phyloP scores from a whole-genome alignment of 2,797 vertebrate genomes.

The Anguilla anguilla region DNA sequence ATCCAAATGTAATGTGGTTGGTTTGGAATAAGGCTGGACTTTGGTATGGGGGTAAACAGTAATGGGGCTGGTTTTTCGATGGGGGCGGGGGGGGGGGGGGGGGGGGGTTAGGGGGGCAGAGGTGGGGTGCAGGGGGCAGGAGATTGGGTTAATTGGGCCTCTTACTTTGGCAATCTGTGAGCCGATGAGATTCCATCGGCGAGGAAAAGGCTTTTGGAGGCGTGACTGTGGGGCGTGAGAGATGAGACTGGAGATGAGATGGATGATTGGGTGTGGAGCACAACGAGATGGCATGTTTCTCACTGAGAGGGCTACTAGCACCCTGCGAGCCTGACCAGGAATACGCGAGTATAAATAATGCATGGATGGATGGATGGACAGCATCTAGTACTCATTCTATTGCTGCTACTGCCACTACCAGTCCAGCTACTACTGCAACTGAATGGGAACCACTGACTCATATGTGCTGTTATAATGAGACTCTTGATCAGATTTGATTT shows the following conservation, averaged over 20 bases:
- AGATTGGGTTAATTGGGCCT: slow-evolving; percentile 36
- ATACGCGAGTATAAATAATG: not conserved
- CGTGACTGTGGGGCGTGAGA: slow-evolving; percentile 67
- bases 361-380: too few species aligned
- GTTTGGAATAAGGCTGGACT: too few species aligned
- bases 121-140: too few species aligned
- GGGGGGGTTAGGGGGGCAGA: too few species aligned
- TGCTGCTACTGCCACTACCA: too few species aligned
- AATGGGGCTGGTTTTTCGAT: too few species aligned
- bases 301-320: not conserved
- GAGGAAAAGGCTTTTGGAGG: slow-evolving; percentile 71
- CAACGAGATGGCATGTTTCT: slow-evolving; percentile 2
- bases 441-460: not conserved
- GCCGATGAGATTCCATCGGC: slow-evolving; percentile 70
- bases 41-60: too few species aligned
- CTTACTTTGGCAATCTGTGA: slow-evolving; percentile 75
- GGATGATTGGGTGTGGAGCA: not conserved
- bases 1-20: not conserved
- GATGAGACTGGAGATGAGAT: slow-evolving; percentile 25
- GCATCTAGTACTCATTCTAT: too few species aligned
- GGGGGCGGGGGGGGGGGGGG: too few species aligned
- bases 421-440: not conserved
- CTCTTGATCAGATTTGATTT: not conserved
- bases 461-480: not conserved
- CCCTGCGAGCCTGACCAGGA: not conserved